These are phyloP conservation scores for Cladopsammia gracilis DNA, from an alignment of 64 coral and sea anemone species.

Conservation along the genomic window DNA sequence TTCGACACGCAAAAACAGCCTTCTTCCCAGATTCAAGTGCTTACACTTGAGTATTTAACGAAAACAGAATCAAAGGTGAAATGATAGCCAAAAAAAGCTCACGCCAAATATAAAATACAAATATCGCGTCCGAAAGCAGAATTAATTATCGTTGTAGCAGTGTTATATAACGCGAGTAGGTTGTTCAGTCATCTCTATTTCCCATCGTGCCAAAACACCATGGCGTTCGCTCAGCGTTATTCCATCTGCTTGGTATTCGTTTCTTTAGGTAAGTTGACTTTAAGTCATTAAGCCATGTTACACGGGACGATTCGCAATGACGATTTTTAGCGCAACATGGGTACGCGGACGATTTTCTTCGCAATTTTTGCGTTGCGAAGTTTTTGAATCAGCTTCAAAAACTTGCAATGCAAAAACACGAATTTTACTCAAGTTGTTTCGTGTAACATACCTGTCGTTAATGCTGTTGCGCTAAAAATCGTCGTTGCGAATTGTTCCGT, in stretches of 20 bases:
- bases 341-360: too few relatives aligned
- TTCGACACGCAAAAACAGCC: background rate
- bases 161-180: background rate
- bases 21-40: background rate
- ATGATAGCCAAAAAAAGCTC: background rate
- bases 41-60: background rate
- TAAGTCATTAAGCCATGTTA: background rate
- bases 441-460: too few relatives aligned
- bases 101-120: background rate
- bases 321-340: too few relatives aligned
- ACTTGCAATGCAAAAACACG: too few relatives aligned
- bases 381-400: too few relatives aligned
- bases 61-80: background rate
- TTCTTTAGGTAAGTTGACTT: background rate
- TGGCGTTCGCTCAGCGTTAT: background rate
- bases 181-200: background rate
- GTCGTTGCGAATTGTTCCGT: too few relatives aligned
- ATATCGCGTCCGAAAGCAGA: background rate
- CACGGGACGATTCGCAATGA: too few relatives aligned
- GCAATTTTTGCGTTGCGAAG: too few relatives aligned
- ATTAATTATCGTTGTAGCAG: background rate
- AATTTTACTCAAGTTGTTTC: too few relatives aligned
- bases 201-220: background rate
- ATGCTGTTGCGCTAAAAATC: too few relatives aligned
- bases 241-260: background rate